Percentiles rank a stretch among this genome's conserved stretches.
phyloP scores from a whole-genome alignment of 2,797 vertebrate genomes.

The Rhynchotus rufescens region DNA sequence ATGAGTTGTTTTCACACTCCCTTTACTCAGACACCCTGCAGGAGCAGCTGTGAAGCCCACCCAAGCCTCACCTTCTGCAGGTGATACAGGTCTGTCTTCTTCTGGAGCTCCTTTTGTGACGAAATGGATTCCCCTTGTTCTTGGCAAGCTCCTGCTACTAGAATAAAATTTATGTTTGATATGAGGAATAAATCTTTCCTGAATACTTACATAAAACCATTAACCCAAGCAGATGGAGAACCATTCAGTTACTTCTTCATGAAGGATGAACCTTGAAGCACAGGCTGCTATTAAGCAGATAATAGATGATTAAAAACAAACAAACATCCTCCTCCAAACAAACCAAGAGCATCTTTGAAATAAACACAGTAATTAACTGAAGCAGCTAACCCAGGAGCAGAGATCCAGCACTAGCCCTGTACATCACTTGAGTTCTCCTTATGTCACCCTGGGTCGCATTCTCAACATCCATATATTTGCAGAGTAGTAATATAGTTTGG shows the following conservation, averaged over 20 bases:
- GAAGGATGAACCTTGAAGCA: neutral
- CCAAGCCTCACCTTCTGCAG: slow-evolving; percentile 90
- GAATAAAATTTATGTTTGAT: slow-evolving; percentile 59
- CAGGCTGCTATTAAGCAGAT: neutral
- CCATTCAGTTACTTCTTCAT: neutral
- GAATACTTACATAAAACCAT: neutral
- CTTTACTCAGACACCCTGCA: slow-evolving; percentile 19
- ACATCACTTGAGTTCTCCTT: neutral
- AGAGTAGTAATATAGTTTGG: neutral
- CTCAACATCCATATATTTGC: neutral
- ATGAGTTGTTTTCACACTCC: neutral
- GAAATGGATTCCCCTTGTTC: slow-evolving; percentile 77
- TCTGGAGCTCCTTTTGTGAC: slow-evolving; percentile 87
- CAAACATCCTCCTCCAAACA: too few relatives aligned
- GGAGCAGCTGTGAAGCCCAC: slow-evolving; percentile 21
- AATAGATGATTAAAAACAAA: neutral
- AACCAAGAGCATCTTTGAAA: neutral
- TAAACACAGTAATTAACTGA: neutral
- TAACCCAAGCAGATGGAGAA: neutral
- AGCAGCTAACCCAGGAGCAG: neutral
- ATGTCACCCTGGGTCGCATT: neutral
- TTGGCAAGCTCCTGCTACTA: slow-evolving; percentile 74
- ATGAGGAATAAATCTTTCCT: neutral
- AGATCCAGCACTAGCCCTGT: neutral
- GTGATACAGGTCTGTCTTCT: slow-evolving; percentile 94